Base-by-base conservation (phyloP, 2,113 vertebrate genomes). In the Vulpes ferrilata region DNA sequence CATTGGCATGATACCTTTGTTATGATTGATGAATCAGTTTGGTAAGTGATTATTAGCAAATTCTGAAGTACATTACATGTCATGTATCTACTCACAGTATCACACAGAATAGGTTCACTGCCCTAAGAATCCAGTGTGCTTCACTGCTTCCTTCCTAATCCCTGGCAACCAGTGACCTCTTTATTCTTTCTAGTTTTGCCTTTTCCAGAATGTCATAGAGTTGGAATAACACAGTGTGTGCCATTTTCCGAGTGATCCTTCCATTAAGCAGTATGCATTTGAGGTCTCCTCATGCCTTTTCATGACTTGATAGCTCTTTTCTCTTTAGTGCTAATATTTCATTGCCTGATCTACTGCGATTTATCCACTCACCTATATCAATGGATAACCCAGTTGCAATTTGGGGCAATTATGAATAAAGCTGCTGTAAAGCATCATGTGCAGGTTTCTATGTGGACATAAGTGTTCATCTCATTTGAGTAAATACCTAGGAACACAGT, bases 81-180 rank as follows among this genome's bases (percentile, higher is more conserved):
- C 15, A 11, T 51, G 0, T 23, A 30, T 5, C 17, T 62, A 15
- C 38, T 7, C 38, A 16, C 0, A 2, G 2, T 35, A 30, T 51
- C 65, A 11, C 15, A 7, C 7, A 32, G 22, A 83, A 57, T 51
- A 8, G 1, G 35, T 43, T 71, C 22, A 22, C 0, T 51, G 7
- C 1, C 25, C 48, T 71, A 2, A 38, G 43, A 48, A 17, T 62
- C 2, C 20, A 16, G 16, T 1, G 0, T 30, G 2, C 10, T 64
- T 35, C 23, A 2, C 30, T 19, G 13, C 1, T 30, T 2, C 8
- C 11, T 4, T 57, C 17, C 19, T 20, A 71, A 12, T 60, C 5
- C 30, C 69, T 30, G 25, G 5, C 12, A 38, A 8, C 17, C 15
- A 19, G 16, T 22, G 12, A 71, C 19, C 23, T 35, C 59, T 83